Percentiles rank a stretch among this genome's conserved stretches.
Conservation (phyloP, 2,113 vertebrate genomes). For the Oryzias javanicus region DNA sequence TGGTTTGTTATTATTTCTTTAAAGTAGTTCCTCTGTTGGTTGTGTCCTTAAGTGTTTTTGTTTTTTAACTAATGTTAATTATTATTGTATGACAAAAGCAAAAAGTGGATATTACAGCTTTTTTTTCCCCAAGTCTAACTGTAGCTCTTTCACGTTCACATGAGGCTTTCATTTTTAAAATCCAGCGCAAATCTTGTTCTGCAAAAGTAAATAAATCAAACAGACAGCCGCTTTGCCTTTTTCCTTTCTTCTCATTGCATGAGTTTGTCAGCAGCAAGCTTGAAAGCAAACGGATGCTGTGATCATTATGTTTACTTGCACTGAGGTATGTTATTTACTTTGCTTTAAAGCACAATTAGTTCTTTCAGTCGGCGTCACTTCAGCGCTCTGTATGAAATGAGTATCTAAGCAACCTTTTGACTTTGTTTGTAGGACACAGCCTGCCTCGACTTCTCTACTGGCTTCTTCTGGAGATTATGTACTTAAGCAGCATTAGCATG, state of each 20-base stretch:
- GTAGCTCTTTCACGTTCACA: neutral
- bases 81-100: constrained; percentile 6
- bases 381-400: neutral
- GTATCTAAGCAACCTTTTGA: constrained; percentile 40
- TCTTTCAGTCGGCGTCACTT: constrained; percentile 38
- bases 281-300: constrained; percentile 9
- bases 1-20: constrained; percentile 27
- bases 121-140: constrained; percentile 12
- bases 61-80: constrained; percentile 37
- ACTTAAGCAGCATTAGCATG: constrained; percentile 23
- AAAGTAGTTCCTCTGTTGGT: constrained; percentile 21
- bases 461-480: constrained; percentile 18
- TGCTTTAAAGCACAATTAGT: constrained; percentile 8
- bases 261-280: constrained; percentile 9
- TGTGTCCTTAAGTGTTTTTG: constrained; percentile 7
- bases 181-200: too few species aligned
- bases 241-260: neutral
- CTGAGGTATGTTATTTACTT: constrained; percentile 36
- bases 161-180: neutral
- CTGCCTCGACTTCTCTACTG: neutral
- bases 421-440: neutral
- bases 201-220: constrained; percentile 4
- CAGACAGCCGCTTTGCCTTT: neutral
- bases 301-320: neutral
- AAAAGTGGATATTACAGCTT: constrained; percentile 14